phyloP scores from a whole-genome alignment of 2,113 vertebrate genomes.

The Rhabdornis inornatus region DNA sequence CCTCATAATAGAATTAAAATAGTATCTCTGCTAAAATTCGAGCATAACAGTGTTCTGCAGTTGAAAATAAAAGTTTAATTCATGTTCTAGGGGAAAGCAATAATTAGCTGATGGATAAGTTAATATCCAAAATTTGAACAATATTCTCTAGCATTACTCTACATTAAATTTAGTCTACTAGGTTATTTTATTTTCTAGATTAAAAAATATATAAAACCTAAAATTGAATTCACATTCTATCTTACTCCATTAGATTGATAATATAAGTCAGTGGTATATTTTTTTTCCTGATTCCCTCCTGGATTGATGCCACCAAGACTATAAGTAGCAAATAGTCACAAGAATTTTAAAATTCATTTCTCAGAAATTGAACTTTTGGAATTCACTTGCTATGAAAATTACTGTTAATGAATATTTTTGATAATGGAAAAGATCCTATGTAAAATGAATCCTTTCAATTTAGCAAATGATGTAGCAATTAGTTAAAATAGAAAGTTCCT shows the following conservation, averaged over 20 bases:
- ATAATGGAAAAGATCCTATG: not conserved
- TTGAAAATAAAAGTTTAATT: not conserved
- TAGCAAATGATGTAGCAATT: not conserved
- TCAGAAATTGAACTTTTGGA: not conserved
- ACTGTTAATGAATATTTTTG: constrained; percentile 2
- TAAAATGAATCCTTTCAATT: not conserved
- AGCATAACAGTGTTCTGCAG: not conserved
- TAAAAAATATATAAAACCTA: not conserved
- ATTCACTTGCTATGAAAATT: constrained; percentile 3
- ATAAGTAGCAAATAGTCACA: not conserved
- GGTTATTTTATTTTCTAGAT: not conserved
- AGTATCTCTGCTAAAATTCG: not conserved
- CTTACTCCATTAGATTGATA: not conserved
- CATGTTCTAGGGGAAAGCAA: not conserved
- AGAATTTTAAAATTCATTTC: not conserved
- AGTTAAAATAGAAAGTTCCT: not conserved
- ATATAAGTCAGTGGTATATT: not conserved
- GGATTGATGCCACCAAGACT: not conserved
- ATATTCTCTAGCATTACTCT: not conserved
- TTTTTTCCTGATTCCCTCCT: not conserved
- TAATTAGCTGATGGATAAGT: not conserved
- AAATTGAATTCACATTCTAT: not conserved
- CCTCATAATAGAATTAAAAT: not conserved
- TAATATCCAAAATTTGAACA: not conserved
- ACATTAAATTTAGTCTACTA: not conserved